Percentiles rank a stretch among this genome's conserved stretches.
Evolutionary conservation across 2,113 vertebrate genomes (phyloP).

Genomic region (Coptodon rendalli): DNA sequence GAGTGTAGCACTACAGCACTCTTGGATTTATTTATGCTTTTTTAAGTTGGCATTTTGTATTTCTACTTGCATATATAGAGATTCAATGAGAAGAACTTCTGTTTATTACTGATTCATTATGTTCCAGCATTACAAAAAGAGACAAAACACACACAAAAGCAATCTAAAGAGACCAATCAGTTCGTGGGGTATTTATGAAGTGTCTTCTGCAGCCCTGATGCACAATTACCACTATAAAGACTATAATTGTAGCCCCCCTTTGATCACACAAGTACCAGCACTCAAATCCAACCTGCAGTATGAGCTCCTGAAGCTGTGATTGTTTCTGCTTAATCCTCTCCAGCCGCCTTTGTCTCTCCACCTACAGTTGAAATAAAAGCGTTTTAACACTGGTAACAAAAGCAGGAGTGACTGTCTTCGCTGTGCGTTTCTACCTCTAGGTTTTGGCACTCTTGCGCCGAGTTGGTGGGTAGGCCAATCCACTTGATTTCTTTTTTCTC

Average conservation of each 20-base stretch:
- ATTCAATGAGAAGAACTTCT: neutral
- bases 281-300: constrained; percentile 83
- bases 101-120: neutral
- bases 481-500: constrained; percentile 99
- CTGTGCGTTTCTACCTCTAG: constrained; percentile 78
- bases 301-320: constrained; percentile 96
- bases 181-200: neutral
- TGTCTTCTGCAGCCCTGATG: neutral
- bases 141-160: neutral
- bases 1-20: neutral
- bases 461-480: constrained; percentile 98
- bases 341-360: constrained; percentile 91
- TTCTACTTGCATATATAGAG: neutral
- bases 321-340: constrained; percentile 99
- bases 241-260: neutral
- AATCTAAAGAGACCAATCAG: neutral
- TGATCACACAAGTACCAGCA: neutral
- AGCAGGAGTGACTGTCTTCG: neutral
- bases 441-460: constrained; percentile 98
- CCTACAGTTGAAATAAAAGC: constrained; percentile 65
- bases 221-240: neutral
- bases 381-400: neutral
- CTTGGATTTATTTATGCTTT: neutral
- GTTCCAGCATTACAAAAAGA: neutral
- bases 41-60: neutral